These are phyloP conservation scores for Cyclophora punctaria DNA, from an alignment of 2,888 invertebrate genomes.

Conservation along the genomic window DNA sequence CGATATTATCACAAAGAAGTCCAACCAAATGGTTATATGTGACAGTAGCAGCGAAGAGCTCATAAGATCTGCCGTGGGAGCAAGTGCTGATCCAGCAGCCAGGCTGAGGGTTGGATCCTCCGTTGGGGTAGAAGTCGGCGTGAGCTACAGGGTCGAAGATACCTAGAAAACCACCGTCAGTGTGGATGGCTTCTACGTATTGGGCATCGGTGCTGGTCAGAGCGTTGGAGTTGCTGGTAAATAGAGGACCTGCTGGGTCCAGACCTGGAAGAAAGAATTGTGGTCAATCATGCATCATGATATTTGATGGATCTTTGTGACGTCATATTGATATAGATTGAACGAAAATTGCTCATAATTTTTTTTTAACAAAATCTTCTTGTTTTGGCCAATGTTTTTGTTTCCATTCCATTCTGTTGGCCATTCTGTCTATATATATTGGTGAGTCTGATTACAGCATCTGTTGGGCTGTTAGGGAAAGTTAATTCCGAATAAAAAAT, in stretches of 20 bases:
- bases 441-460: too few relatives aligned
- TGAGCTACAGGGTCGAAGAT: slow-evolving; percentile 32
- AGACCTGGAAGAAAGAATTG: slow-evolving; percentile 26
- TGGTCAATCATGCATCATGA: neutral
- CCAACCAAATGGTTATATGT: slow-evolving; percentile 37
- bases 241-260: slow-evolving; percentile 52
- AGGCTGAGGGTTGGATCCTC: slow-evolving; percentile 43
- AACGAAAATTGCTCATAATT: too few relatives aligned
- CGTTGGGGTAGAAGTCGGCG: slow-evolving; percentile 52
- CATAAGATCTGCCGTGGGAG: slow-evolving; percentile 41
- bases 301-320: too few relatives aligned
- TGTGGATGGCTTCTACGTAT: slow-evolving; percentile 53
- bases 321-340: too few relatives aligned
- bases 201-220: slow-evolving; percentile 29
- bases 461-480: too few relatives aligned
- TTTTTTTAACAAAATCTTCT: too few relatives aligned
- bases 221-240: slow-evolving; percentile 32
- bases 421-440: too few relatives aligned
- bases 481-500: neutral
- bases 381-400: too few relatives aligned
- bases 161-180: slow-evolving; percentile 40
- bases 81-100: slow-evolving; percentile 43
- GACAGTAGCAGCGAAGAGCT: slow-evolving; percentile 41
- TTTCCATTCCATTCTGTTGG: too few relatives aligned
- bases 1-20: slow-evolving; percentile 28